Evolutionary conservation across 2,113 vertebrate genomes (phyloP).

Genomic region (Paedocypris sp.): DNA sequence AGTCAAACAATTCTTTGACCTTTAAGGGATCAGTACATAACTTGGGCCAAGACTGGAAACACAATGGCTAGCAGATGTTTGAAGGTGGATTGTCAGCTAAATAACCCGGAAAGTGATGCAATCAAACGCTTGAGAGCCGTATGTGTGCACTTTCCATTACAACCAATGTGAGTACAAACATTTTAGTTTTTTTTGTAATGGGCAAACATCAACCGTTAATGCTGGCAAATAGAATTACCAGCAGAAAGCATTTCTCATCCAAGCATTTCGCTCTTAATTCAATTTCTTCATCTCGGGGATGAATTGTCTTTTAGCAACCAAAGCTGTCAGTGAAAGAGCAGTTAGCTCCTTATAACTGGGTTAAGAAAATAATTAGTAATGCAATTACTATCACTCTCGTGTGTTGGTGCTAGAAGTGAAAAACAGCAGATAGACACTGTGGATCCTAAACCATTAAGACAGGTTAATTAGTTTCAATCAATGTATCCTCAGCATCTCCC

Average conservation of each 20-base stretch:
- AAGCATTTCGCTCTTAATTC: slow-evolving; percentile 95
- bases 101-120: slow-evolving; percentile 34
- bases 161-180: slow-evolving; percentile 50
- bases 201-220: slow-evolving; percentile 95
- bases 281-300: slow-evolving; percentile 89
- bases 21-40: too few species aligned
- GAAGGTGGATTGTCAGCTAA: slow-evolving; percentile 22
- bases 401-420: too few species aligned
- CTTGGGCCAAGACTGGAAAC: slow-evolving; percentile 10
- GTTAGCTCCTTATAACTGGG: slow-evolving; percentile 98
- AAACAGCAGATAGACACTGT: too few species aligned
- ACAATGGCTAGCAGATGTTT: slow-evolving; percentile 43
- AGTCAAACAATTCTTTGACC: too few species aligned
- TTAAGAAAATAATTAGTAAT: slow-evolving; percentile 97
- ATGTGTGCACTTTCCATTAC: slow-evolving; percentile 30
- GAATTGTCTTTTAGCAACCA: slow-evolving; percentile 94
- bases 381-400: slow-evolving; percentile 85
- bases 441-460: background rate
- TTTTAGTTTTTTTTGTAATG: slow-evolving; percentile 84
- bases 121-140: slow-evolving; percentile 27
- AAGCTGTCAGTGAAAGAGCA: slow-evolving; percentile 88
- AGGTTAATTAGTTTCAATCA: background rate
- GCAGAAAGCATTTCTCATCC: slow-evolving; percentile 86
- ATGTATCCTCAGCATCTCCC: background rate
- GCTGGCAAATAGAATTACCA: slow-evolving; percentile 97